Evolutionary conservation across 2,113 vertebrate genomes (phyloP), one percentile per base, ranked within the genome.

Genomic region (Accipiter virgatus): DNA sequence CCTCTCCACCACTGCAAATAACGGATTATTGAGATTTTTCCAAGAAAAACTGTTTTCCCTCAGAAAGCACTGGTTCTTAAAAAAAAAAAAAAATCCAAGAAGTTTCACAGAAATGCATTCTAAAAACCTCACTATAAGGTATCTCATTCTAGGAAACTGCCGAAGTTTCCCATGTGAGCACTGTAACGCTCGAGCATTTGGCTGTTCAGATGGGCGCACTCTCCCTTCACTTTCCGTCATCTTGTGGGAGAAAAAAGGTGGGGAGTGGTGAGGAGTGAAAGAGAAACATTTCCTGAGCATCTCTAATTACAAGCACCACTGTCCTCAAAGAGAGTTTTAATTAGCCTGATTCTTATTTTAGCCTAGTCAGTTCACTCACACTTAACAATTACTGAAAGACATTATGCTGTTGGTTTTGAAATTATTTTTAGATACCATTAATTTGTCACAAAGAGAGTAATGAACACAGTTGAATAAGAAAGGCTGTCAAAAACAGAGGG

Each of bases 281-380:
- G 11, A 55, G 18, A 89, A 94, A 77, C 75, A 73, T 73, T 92
- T 92, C 71, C 86, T 53, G 42, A 88, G 75, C 88, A 92, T 48
- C 79, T 61, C 80, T 88, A 81, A 95, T 88, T 92, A 86, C 59
- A 91, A 79, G 68, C 73, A 67, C n/a, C 68, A 63, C 67, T 73
- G 6, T 71, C 50, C 84, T 86, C 75, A 93, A 83, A 92, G 91
- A 86, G 38, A 84, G 26, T 16, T 61, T 96, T 96, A 92, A 94
- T 78, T 96, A 83, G 80, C 42, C 80, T 81, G 29, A 47, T 93
- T 96, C 94, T 89, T 91, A 81, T 91, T 95, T 97, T 95, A 94
- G 77, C 77, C 50, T 55, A 84, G 47, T 70, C 68, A 67, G 91
- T 74, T 96, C 61, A 7, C 77, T 84, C 68, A 31, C 45, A 90